Conservation (phyloP, 2,888 invertebrate genomes). For the Nomada lathburiana region DNA sequence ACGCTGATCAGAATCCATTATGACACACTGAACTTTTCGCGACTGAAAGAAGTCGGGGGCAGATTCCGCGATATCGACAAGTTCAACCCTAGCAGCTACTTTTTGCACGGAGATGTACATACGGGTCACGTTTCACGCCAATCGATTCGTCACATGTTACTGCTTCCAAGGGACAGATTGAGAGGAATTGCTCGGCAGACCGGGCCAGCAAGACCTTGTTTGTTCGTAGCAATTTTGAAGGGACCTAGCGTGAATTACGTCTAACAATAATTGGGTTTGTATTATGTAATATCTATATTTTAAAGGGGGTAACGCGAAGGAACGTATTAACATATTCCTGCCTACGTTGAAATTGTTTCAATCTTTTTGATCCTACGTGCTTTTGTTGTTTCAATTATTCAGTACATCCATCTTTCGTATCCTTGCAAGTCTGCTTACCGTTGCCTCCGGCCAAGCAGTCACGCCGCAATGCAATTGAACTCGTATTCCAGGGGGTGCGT, state of each 20-base stretch:
- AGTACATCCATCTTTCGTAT: slow-evolving; percentile 34
- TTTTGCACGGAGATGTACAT: slow-evolving; percentile 39
- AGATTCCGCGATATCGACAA: slow-evolving; percentile 29
- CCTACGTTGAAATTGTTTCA: not conserved
- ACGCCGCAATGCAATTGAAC: slow-evolving; percentile 90
- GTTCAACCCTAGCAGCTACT: slow-evolving; percentile 25
- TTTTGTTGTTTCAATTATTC: slow-evolving; percentile 45
- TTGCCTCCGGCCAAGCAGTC: slow-evolving; percentile 89
- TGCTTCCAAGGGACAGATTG: slow-evolving; percentile 49
- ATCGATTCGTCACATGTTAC: slow-evolving; percentile 68
- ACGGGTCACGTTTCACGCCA: slow-evolving; percentile 64
- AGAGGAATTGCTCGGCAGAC: slow-evolving; percentile 55
- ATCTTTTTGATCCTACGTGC: not conserved
- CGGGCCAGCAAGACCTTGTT: slow-evolving; percentile 21
- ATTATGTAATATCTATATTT: not conserved
- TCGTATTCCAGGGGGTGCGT: slow-evolving; percentile 90
- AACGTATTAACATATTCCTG: slow-evolving; percentile 16
- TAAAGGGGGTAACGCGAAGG: not conserved
- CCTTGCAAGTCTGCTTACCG: slow-evolving; percentile 84
- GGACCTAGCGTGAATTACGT: slow-evolving; percentile 17
- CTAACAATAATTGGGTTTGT: too few species aligned
- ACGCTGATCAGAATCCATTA: not conserved
- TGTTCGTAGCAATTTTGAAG: slow-evolving; percentile 27
- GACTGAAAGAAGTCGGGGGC: slow-evolving; percentile 4
- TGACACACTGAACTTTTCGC: not conserved